A percentile compares a stretch with the other conserved stretches of the same genome.
These are phyloP conservation scores for Lasioglossum villosulum DNA, from an alignment of 2,888 invertebrate genomes.

Conservation along the genomic window DNA sequence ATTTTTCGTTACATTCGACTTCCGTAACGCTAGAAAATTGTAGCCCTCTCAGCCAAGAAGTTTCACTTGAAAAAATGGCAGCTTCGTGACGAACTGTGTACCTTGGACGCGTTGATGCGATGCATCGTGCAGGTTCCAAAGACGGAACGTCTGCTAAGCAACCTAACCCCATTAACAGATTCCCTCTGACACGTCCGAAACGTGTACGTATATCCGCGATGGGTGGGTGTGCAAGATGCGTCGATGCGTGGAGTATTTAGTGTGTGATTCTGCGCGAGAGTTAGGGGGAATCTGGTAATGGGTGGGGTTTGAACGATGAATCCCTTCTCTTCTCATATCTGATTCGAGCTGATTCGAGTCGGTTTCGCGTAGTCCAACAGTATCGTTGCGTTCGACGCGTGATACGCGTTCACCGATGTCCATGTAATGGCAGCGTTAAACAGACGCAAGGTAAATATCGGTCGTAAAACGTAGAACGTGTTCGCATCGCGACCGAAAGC, in stretches of 20 bases:
- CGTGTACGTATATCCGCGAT: neutral
- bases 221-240: conserved; percentile 40
- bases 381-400: conserved; percentile 42
- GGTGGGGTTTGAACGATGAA: conserved; percentile 68
- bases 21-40: too few relatives aligned
- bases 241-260: conserved; percentile 30
- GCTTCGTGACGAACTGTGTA: neutral
- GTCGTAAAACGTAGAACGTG: conserved; percentile 37
- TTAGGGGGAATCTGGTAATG: conserved; percentile 53
- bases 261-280: conserved; percentile 60
- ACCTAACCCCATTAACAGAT: conserved; percentile 8
- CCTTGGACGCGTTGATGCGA: neutral
- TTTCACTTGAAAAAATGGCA: conserved; percentile 34
- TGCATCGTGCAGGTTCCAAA: conserved; percentile 10
- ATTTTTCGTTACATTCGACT: too few relatives aligned
- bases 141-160: conserved; percentile 2
- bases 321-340: conserved; percentile 61
- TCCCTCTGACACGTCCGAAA: neutral
- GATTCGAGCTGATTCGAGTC: conserved; percentile 60
- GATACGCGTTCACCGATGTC: conserved; percentile 26
- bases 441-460: conserved; percentile 31
- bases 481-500: conserved; percentile 36
- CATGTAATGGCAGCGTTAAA: conserved; percentile 59
- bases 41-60: too few relatives aligned
- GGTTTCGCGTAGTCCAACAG: conserved; percentile 48